These are phyloP conservation scores for Tychaedon coryphoeus DNA, from an alignment of 2,113 vertebrate genomes.

Conservation along the genomic window DNA sequence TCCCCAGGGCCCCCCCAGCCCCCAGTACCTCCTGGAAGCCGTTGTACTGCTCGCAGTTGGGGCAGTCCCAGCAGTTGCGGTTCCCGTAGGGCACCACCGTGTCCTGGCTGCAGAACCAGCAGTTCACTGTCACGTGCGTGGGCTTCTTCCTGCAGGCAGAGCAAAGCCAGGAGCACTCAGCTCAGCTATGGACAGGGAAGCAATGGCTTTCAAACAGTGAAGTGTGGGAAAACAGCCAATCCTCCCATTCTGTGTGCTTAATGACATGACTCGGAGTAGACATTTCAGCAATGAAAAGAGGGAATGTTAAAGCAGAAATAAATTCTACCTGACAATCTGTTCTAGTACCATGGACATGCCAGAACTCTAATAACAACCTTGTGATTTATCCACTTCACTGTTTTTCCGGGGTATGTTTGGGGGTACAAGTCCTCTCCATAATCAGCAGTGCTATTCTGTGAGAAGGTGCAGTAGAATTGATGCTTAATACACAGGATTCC, in stretches of 20 bases:
- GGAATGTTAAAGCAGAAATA: neutral
- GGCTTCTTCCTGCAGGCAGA: conserved; percentile 82
- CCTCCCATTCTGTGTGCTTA: neutral
- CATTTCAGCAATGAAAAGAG: neutral
- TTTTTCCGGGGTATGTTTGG: neutral
- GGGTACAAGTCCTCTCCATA: neutral
- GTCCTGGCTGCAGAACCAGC: conserved; percentile 96
- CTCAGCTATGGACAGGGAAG: neutral
- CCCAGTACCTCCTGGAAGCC: conserved; percentile 91
- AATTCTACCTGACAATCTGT: neutral
- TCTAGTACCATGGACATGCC: neutral
- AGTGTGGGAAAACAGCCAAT: neutral
- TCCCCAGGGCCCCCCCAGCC: neutral
- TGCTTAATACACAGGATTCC: neutral
- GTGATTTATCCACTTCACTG: neutral
- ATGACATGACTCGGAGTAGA: fast-evolving
- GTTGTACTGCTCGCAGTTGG: conserved; percentile 97
- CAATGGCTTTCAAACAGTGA: neutral
- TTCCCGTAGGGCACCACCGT: conserved; percentile 94
- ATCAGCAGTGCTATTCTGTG: neutral
- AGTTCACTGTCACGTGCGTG: conserved; percentile 86
- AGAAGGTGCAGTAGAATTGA: fast-evolving
- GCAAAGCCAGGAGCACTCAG: neutral
- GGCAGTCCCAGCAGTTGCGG: conserved; percentile 98
- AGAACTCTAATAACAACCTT: neutral